Conservation (phyloP, 2,888 invertebrate genomes). For the Nysson spinosus region DNA sequence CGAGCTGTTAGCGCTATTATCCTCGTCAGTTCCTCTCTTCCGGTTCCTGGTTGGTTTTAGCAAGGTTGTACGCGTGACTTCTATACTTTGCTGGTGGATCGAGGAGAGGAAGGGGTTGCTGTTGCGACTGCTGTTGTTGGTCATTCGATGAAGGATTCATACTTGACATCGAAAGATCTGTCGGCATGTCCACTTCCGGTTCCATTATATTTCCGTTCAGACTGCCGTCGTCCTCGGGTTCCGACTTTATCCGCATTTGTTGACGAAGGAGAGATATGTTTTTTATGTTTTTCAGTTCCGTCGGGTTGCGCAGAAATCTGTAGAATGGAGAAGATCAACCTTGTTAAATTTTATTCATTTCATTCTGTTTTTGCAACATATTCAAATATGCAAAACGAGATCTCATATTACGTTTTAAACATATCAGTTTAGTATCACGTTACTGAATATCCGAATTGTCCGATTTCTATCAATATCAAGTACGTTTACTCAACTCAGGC, state of each 20-base stretch:
- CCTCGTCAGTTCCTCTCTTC: slow-evolving; percentile 76
- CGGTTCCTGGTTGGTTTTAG: slow-evolving; percentile 73
- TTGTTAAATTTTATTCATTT: background rate
- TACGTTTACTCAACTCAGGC: too few species aligned
- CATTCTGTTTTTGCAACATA: too few species aligned
- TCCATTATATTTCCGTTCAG: slow-evolving; percentile 66
- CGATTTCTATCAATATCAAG: too few species aligned
- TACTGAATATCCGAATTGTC: too few species aligned
- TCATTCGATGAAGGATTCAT: slow-evolving; percentile 69
- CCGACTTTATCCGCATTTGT: slow-evolving; percentile 81
- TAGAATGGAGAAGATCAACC: slow-evolving; percentile 31
- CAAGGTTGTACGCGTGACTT: slow-evolving; percentile 75
- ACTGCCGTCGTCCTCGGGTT: slow-evolving; percentile 73
- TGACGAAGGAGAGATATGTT: slow-evolving; percentile 93
- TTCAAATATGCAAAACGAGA: too few species aligned
- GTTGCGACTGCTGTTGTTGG: slow-evolving; percentile 35
- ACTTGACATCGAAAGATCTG: slow-evolving; percentile 75
- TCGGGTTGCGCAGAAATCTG: slow-evolving; percentile 94
- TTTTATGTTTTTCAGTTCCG: slow-evolving; percentile 95
- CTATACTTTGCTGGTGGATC: slow-evolving; percentile 76
- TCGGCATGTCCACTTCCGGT: slow-evolving; percentile 75
- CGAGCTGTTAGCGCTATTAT: slow-evolving; percentile 62
- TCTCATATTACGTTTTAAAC: background rate
- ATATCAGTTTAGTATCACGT: too few species aligned
- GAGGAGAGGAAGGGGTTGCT: slow-evolving; percentile 62